phyloP scores from a whole-genome alignment of 2,888 invertebrate species.

The Chironomus tentans region DNA sequence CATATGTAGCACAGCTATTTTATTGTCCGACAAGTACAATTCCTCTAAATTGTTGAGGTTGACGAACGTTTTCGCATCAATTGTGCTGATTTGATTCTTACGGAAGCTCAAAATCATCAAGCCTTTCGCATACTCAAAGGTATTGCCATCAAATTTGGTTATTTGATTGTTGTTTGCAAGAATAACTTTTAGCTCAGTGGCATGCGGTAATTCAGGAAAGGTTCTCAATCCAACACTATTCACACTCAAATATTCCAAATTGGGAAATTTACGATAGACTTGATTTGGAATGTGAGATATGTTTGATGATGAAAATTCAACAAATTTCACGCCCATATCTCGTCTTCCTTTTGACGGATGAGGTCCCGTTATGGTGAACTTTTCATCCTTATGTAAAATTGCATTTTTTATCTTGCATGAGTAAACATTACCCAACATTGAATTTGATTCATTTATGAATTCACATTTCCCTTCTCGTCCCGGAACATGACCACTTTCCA shows the following conservation, averaged over 20 bases:
- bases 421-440: slow-evolving; percentile 15
- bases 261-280: slow-evolving; percentile 5
- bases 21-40: slow-evolving; percentile 8
- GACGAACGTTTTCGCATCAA: neutral
- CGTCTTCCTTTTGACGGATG: slow-evolving; percentile 9
- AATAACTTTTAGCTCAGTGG: neutral
- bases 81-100: neutral
- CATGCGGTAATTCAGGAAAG: neutral
- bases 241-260: slow-evolving; percentile 8
- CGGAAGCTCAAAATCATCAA: slow-evolving; percentile 5
- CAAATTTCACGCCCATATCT: slow-evolving; percentile 7
- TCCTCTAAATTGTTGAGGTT: neutral
- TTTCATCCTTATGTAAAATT: slow-evolving; percentile 8
- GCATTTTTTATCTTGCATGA: slow-evolving; percentile 16
- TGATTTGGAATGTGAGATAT: slow-evolving; percentile 8
- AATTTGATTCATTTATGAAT: neutral
- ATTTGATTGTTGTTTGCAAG: slow-evolving; percentile 6
- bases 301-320: slow-evolving; percentile 7
- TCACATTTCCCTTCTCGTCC: slow-evolving; percentile 23
- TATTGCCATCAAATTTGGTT: neutral
- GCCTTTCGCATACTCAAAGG: neutral
- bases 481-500: neutral
- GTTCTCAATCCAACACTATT: neutral
- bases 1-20: neutral
- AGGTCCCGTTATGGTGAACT: neutral